Base-by-base conservation (phyloP, 2,797 vertebrate species). In the Danio albolineatus region DNA sequence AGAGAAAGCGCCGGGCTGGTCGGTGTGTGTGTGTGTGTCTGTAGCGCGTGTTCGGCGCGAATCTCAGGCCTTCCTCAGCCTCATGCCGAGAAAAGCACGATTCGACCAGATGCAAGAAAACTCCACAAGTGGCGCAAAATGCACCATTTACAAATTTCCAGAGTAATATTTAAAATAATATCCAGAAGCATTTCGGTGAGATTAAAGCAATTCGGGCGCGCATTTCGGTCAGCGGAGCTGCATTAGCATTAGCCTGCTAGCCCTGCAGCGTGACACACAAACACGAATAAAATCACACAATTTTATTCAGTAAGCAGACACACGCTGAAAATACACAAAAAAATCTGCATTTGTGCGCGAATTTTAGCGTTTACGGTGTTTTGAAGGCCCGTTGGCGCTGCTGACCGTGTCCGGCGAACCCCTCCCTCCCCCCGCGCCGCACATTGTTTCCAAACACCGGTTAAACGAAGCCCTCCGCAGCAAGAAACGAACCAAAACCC, bases 231-330 rank as follows among this genome's bases (percentile, higher is more conserved):
- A 36, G 7, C 13, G 7, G 66, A 66, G 64, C 10, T 10, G 12
- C 48, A 44, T 77, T 76, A 76, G 74, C 74, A 17, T 41, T 64
- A 76, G 36, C 73, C 36, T n/a, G 61, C 39, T 65, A 76, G 44
- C 61, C n/a, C 39, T 44, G 17, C 46, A 28, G 75, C 62, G 16
- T 36, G 62, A 67, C 75, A 36, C 62, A 57, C 10, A n/a, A 13
- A 16, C 4, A 28, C 28, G 28, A 28, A 28, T 28, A 3, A 28
- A 28, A 1, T 28, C n/a, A n/a, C n/a, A n/a, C n/a, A n/a, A 28
- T 28, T 28, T 5, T 4, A 3, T 38, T 16, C 81, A 85, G 85
- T 84, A 80, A 86, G 84, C 80, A 76, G 67, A 54, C 38, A 28
- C 21, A 71, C 65, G 89, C 7, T 7, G 0, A 6, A 2, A 16